Evolutionary conservation across 1,140 invertebrate species (phyloP).

Genomic region (Drosophila pachea): DNA sequence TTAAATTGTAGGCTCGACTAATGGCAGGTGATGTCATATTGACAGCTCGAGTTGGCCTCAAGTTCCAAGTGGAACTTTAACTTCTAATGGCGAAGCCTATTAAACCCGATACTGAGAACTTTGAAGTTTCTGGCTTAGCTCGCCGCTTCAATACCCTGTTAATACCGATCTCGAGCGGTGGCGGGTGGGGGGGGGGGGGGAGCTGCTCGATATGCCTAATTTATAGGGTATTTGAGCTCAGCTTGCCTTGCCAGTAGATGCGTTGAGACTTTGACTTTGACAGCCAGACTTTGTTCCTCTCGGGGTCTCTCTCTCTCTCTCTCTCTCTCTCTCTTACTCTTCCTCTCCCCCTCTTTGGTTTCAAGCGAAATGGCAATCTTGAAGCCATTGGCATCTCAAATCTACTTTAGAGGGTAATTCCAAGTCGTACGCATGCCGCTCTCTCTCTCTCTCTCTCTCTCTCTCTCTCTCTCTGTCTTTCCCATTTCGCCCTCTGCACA

Average conservation of each 20-base stretch:
- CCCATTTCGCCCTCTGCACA: background rate
- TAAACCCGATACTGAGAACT: conserved; percentile 27
- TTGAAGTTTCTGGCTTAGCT: conserved; percentile 10
- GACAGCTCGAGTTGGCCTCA: conserved; percentile 9
- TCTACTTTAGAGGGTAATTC: background rate
- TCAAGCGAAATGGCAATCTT: too few relatives aligned
- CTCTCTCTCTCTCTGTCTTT: background rate
- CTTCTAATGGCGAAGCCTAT: conserved; percentile 45
- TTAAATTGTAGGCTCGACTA: conserved; percentile 47
- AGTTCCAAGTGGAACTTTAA: conserved; percentile 14
- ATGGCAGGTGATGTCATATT: conserved; percentile 44
- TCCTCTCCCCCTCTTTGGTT: too few relatives aligned
- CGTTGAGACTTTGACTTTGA: too few relatives aligned
- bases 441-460: background rate
- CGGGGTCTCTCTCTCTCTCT: too few relatives aligned
- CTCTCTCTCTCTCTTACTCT: too few relatives aligned
- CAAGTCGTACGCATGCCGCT: background rate
- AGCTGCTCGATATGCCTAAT: too few relatives aligned
- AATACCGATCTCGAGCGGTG: background rate
- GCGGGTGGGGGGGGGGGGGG: background rate
- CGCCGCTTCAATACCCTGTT: background rate
- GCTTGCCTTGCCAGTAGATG: too few relatives aligned
- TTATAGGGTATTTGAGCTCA: too few relatives aligned
- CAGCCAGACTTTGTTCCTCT: too few relatives aligned
- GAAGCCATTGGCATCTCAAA: too few relatives aligned